These are phyloP conservation scores for Tragelaphus scriptus DNA, from an alignment of 2,113 vertebrate genomes.

Conservation along the genomic window DNA sequence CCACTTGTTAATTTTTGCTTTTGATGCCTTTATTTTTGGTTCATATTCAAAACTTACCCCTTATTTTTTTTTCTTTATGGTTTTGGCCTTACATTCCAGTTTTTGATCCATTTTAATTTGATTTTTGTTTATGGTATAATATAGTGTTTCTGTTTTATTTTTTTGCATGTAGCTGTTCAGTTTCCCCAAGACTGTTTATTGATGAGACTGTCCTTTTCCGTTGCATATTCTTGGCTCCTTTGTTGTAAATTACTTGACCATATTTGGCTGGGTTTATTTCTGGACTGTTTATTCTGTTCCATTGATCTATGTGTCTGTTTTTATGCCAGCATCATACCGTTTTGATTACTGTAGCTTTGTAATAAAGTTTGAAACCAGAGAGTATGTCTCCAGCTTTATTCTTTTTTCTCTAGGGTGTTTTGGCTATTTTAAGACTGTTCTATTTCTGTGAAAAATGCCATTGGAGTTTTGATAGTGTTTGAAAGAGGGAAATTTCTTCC, in stretches of 20 bases:
- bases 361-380: background rate
- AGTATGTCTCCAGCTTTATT: background rate
- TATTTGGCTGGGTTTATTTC: background rate
- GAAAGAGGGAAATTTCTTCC: background rate
- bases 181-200: background rate
- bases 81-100: background rate
- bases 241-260: background rate
- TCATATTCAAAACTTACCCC: background rate
- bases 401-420: background rate
- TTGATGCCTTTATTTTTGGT: background rate
- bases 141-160: background rate
- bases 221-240: background rate
- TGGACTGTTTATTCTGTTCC: background rate
- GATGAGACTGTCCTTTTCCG: background rate
- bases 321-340: background rate
- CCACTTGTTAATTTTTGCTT: background rate
- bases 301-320: background rate
- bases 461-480: background rate
- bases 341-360: background rate
- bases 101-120: background rate
- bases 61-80: background rate
- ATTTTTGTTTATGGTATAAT: background rate
- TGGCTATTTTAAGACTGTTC: background rate
- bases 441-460: background rate
- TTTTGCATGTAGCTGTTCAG: background rate